Evolutionary conservation across 2,113 vertebrate genomes (phyloP).

Genomic region (Psittacara wagleri): DNA sequence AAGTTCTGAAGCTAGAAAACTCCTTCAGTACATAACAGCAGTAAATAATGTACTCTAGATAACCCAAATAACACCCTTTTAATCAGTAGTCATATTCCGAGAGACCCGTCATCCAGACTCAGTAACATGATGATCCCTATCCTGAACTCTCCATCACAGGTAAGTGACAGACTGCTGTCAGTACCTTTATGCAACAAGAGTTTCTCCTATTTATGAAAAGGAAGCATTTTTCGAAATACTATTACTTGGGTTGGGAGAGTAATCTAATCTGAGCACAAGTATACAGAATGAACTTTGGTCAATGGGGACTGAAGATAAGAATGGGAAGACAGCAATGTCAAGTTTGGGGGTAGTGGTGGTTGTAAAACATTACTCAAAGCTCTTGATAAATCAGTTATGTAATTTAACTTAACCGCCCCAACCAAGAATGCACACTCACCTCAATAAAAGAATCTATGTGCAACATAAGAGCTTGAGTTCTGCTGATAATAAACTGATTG

Average conservation of each 20-base stretch:
- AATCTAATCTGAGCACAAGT: background rate
- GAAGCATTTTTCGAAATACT: background rate
- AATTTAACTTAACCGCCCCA: background rate
- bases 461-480: constrained; percentile 94
- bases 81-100: background rate
- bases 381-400: background rate
- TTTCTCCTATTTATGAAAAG: background rate
- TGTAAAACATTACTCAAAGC: background rate
- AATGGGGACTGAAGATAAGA: background rate
- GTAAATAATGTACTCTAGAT: background rate
- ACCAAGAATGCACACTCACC: constrained; percentile 72
- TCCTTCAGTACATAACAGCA: background rate
- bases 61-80: background rate
- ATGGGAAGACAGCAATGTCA: background rate
- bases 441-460: constrained; percentile 96
- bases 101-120: background rate
- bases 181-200: background rate
- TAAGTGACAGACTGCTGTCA: background rate
- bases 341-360: background rate
- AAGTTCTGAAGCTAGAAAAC: background rate
- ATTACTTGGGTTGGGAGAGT: background rate
- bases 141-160: background rate
- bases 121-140: background rate
- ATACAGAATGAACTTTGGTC: background rate
- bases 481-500: constrained; percentile 96